Conservation (phyloP, 2,797 vertebrate genomes). For the Cynodonichthys magdalenae region DNA sequence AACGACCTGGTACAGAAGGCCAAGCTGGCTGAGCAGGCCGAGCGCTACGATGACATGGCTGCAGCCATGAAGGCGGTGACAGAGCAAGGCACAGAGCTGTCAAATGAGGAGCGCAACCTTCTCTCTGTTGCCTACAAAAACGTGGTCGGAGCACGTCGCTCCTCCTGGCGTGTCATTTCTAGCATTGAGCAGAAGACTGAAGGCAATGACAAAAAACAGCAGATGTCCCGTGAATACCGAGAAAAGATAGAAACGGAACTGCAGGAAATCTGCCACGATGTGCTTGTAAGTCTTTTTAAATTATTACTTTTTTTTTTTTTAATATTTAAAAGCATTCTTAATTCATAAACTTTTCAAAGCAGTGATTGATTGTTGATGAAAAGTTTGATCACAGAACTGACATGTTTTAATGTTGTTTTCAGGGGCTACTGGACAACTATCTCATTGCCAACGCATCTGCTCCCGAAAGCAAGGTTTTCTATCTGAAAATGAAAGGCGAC, state of each 20-base stretch:
- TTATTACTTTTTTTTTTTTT: not conserved
- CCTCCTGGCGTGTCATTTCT: constrained; percentile 98
- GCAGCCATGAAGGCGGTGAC: constrained; percentile 95
- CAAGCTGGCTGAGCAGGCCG: constrained; percentile 97
- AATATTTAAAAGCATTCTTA: not conserved
- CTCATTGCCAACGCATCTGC: constrained; percentile 91
- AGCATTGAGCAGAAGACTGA: constrained; percentile 99
- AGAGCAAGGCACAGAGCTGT: constrained; percentile 91
- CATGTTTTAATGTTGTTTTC: constrained; percentile 28
- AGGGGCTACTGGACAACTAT: constrained; percentile 94
- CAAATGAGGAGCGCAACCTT: constrained; percentile 96
- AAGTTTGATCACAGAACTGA: not conserved
- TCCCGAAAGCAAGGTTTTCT: constrained; percentile 98
- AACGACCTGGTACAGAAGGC: constrained; percentile 98
- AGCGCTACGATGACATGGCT: constrained; percentile 98
- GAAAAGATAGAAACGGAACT: constrained; percentile 96
- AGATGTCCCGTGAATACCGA: constrained; percentile 95
- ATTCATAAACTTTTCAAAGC: not conserved
- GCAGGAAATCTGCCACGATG: constrained; percentile 96
- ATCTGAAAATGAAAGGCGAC: constrained; percentile 99
- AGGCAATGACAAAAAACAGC: constrained; percentile 95
- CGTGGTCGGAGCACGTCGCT: constrained; percentile 96
- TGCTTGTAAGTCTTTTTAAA: constrained; percentile 85
- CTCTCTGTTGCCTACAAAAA: constrained; percentile 99
- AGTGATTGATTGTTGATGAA: not conserved